A percentile compares a stretch with the other conserved stretches of the same genome.
Conservation (phyloP, 1,140 invertebrate species). For the Penaeus indicus region DNA sequence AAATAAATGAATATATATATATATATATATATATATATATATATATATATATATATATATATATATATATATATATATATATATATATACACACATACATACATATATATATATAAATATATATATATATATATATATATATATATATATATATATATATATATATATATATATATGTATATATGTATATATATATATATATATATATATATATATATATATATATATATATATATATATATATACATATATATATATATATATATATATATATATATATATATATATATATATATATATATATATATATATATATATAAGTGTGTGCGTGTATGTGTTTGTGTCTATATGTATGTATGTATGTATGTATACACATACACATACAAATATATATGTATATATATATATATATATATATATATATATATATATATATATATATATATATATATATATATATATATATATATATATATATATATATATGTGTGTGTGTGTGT, state of each 20-base stretch:
- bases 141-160: conserved; percentile 7
- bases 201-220: no score
- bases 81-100: neutral
- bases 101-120: neutral
- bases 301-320: neutral
- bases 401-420: neutral
- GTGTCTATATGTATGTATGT: neutral
- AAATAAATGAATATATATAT: neutral
- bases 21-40: neutral
- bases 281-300: neutral
- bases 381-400: neutral
- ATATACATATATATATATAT: no score
- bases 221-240: no score
- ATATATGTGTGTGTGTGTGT: no score
- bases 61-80: neutral
- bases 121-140: conserved; percentile 10
- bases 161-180: neutral
- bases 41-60: neutral
- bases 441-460: no score
- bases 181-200: no score
- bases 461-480: no score
- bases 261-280: neutral
- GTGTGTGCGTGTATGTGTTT: neutral
- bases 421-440: no score
- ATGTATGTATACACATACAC: neutral